These are phyloP conservation scores for Peromyscus maniculatus DNA, from an alignment of 2,113 vertebrate species.

Conservation along the genomic window DNA sequence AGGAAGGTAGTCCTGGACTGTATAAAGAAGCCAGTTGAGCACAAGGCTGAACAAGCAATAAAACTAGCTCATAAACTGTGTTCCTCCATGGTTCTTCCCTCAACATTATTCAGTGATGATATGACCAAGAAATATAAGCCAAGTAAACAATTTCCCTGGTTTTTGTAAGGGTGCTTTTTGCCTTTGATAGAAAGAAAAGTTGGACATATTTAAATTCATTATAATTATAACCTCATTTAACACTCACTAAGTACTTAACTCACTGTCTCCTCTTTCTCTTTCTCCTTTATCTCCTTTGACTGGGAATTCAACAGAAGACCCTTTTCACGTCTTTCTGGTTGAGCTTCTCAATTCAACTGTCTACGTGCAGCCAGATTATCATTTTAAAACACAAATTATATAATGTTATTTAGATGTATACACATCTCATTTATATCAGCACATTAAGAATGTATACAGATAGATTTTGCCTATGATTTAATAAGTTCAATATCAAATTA, in stretches of 20 bases:
- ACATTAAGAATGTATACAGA: neutral
- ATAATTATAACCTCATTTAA: neutral
- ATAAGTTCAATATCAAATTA: neutral
- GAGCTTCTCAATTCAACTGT: neutral
- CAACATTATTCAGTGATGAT: neutral
- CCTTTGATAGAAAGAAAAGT: neutral
- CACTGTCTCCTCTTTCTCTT: neutral
- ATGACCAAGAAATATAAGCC: neutral
- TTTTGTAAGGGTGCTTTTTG: neutral
- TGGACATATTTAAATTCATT: neutral
- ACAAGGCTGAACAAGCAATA: neutral
- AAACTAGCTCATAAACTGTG: neutral
- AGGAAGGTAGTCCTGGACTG: neutral
- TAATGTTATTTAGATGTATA: neutral
- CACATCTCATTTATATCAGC: neutral
- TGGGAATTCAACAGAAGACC: neutral
- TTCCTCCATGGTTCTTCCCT: neutral
- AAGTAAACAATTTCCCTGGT: neutral
- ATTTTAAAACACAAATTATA: neutral
- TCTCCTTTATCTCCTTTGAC: neutral
- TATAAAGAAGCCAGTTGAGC: neutral
- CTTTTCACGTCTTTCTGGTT: neutral
- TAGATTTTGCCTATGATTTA: neutral
- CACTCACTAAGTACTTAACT: neutral
- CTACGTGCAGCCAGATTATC: neutral